phyloP scores from a whole-genome alignment of 1,140 invertebrate genomes.

The Trichonephila clavata region DNA sequence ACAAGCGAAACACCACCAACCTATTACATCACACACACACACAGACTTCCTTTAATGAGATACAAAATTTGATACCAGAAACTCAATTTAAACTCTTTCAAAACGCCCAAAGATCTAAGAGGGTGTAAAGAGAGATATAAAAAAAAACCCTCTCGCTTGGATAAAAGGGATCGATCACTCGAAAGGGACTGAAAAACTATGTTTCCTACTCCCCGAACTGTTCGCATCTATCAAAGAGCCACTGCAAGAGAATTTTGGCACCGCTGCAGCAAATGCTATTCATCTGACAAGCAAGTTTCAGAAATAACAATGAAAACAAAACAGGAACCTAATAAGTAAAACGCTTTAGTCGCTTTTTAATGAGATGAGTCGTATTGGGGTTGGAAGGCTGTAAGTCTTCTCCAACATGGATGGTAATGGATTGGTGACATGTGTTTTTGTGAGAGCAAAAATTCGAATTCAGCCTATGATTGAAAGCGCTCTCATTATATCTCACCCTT shows the following conservation, averaged over 20 bases:
- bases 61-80: background rate
- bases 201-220: slow-evolving; percentile 4
- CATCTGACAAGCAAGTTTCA: background rate
- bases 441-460: background rate
- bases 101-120: background rate
- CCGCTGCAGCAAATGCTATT: background rate
- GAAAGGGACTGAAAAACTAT: background rate
- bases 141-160: background rate
- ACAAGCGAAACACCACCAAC: background rate
- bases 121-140: background rate
- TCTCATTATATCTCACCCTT: background rate
- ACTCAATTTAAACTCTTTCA: background rate
- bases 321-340: background rate
- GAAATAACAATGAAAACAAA: background rate
- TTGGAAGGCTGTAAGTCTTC: background rate
- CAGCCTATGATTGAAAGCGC: background rate
- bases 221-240: slow-evolving; percentile 17
- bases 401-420: slow-evolving; percentile 18
- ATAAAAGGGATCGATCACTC: background rate
- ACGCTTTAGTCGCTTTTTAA: background rate
- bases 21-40: background rate
- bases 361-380: background rate
- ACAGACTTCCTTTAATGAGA: background rate
- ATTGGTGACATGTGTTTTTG: slow-evolving; percentile 16
- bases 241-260: background rate